phyloP scores from a whole-genome alignment of 2,797 vertebrate genomes.

The Heliangelus exortis region DNA sequence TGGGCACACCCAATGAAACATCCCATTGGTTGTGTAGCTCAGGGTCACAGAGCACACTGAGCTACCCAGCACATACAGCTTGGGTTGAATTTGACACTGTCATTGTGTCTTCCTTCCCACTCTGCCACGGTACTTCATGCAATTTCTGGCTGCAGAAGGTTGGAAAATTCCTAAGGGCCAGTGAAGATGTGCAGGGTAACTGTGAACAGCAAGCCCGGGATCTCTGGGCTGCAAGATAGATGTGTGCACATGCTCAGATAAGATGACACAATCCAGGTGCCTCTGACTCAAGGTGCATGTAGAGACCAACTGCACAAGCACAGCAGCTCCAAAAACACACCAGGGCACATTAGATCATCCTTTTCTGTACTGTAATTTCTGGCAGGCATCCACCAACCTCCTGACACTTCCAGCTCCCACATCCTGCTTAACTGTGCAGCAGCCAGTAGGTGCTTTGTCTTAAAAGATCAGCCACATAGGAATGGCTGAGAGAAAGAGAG shows the following conservation, averaged over 20 bases:
- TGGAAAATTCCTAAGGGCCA: background rate
- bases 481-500: constrained; percentile 28
- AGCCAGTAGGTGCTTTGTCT: background rate
- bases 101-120: background rate
- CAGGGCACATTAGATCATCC: background rate
- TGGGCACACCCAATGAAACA: background rate
- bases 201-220: background rate
- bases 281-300: background rate
- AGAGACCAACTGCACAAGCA: background rate
- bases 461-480: constrained; percentile 1
- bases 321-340: constrained; percentile 2
- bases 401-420: constrained; percentile 1
- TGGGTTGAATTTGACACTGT: background rate
- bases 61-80: rapidly evolving
- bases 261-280: background rate
- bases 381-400: constrained; percentile 42
- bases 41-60: background rate
- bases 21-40: background rate
- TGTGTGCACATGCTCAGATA: background rate
- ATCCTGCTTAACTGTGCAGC: background rate
- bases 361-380: background rate
- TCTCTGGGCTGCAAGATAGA: background rate
- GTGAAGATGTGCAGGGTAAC: background rate
- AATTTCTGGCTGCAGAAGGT: background rate
- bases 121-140: background rate